These are phyloP conservation scores for Paraplagusia blochii DNA, from an alignment of 2,113 vertebrate genomes.

Conservation along the genomic window DNA sequence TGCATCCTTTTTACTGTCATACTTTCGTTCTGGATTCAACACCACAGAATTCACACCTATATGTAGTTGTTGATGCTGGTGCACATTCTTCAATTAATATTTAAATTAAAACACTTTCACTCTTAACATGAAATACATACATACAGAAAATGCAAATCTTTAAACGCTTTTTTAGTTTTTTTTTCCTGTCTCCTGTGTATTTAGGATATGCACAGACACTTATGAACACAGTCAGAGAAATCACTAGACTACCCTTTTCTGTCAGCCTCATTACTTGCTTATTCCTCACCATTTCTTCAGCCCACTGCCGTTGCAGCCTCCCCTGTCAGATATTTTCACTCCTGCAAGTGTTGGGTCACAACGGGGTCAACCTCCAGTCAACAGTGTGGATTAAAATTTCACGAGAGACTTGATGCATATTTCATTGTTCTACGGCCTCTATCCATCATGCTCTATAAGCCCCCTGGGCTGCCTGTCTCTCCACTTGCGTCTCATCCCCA, in stretches of 20 bases:
- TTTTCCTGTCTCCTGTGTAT: constrained; percentile 19
- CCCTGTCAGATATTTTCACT: constrained; percentile 55
- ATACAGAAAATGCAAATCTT: background rate
- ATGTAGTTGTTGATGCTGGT: constrained; percentile 3
- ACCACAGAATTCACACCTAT: background rate
- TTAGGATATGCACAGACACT: constrained; percentile 39
- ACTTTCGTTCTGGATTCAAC: constrained; percentile 14
- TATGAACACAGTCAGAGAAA: constrained; percentile 56
- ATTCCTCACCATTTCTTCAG: constrained; percentile 39
- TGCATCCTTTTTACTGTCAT: constrained; percentile 15
- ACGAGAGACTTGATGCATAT: constrained; percentile 67
- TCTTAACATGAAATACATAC: background rate
- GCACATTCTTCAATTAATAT: constrained; percentile 4
- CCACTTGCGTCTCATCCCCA: constrained; percentile 11
- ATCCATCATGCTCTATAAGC: constrained; percentile 52
- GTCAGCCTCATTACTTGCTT: constrained; percentile 52
- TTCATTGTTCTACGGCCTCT: constrained; percentile 60
- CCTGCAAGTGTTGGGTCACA: constrained; percentile 62
- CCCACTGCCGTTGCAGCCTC: constrained; percentile 25
- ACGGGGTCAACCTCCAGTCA: constrained; percentile 69
- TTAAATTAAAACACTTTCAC: background rate
- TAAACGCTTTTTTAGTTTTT: constrained; percentile 19
- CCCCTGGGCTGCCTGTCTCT: constrained; percentile 35
- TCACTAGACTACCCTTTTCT: constrained; percentile 42
- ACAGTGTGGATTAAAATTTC: constrained; percentile 70